Percentiles rank a stretch among this genome's conserved stretches.
Conservation (phyloP, 2,888 invertebrate genomes). For the Cephonodes hylas region DNA sequence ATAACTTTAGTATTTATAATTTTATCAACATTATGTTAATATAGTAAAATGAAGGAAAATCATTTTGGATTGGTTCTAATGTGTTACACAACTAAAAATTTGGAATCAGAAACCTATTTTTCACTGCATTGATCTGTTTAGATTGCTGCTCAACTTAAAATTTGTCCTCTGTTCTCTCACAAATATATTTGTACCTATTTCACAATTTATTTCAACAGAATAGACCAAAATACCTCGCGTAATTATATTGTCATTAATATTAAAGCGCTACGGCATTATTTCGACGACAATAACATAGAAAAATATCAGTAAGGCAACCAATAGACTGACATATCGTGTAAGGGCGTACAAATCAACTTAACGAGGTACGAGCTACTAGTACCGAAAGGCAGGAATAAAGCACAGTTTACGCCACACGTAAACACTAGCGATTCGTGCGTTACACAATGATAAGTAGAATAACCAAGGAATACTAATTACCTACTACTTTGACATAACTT, state of each 20-base stretch:
- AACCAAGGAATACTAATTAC: conserved; percentile 59
- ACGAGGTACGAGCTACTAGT: neutral
- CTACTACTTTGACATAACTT: conserved; percentile 44
- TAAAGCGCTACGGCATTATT: neutral
- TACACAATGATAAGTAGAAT: conserved; percentile 38
- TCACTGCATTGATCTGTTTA: no score
- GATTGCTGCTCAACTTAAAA: no score
- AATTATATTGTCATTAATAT: neutral
- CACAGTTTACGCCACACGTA: conserved; percentile 13
- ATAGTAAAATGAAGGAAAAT: no score
- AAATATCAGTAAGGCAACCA: neutral
- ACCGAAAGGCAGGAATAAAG: neutral
- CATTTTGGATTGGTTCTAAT: no score
- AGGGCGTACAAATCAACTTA: neutral
- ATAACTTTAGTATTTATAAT: no score
- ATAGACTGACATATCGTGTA: neutral
- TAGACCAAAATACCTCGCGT: neutral
- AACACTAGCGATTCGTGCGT: conserved; percentile 7
- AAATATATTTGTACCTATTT: no score
- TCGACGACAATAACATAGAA: neutral
- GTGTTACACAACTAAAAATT: no score
- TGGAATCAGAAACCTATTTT: no score
- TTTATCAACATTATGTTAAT: no score
- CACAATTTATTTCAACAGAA: neutral
- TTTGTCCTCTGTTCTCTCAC: no score